These are phyloP conservation scores for Ashinkailepas kermadecensis DNA, from an alignment of 2,888 invertebrate genomes.

Conservation along the genomic window DNA sequence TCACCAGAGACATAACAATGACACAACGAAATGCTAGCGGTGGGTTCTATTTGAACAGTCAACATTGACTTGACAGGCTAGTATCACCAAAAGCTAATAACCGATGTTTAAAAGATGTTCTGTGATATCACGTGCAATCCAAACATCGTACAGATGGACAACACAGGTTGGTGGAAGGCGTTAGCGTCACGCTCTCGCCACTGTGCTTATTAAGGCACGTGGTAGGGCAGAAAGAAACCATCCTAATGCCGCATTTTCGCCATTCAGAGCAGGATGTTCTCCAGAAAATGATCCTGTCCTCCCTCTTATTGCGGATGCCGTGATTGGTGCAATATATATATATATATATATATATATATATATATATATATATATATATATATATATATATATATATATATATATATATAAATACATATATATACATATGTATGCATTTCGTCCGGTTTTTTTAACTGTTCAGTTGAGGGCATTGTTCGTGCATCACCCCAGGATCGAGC, in stretches of 20 bases:
- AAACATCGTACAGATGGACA: too few species aligned
- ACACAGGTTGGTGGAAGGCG: too few species aligned
- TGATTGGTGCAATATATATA: background rate
- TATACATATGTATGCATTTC: background rate
- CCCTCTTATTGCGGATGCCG: background rate
- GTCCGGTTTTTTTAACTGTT: too few species aligned
- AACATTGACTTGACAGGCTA: too few species aligned
- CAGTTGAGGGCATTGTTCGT: too few species aligned
- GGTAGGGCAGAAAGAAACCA: background rate
- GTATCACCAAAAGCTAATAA: too few species aligned
- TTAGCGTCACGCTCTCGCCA: background rate
- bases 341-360: background rate
- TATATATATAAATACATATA: background rate
- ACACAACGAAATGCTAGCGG: too few species aligned
- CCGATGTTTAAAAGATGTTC: too few species aligned
- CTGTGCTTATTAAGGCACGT: background rate
- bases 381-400: constrained; percentile 4
- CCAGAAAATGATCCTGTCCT: background rate
- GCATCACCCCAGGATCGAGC: too few species aligned
- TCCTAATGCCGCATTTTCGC: background rate
- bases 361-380: constrained; percentile 1
- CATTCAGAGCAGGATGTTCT: background rate
- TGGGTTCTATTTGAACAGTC: too few species aligned
- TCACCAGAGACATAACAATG: too few species aligned
- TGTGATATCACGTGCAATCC: too few species aligned